These are phyloP conservation scores for Todus mexicanus DNA, from an alignment of 2,797 vertebrate species.

Conservation along the genomic window DNA sequence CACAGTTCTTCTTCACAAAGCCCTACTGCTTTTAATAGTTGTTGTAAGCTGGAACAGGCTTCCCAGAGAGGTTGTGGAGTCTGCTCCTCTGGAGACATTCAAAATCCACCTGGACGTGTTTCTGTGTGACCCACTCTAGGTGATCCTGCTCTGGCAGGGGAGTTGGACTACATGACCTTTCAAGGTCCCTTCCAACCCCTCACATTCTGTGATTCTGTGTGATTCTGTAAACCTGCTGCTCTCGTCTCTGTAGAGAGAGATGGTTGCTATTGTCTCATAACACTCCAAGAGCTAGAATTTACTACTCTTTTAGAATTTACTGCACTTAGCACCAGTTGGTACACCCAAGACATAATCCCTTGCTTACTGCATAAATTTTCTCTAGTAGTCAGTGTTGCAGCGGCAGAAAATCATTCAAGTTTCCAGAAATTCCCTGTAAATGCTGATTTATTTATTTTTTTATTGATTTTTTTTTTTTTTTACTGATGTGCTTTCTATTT, in stretches of 20 bases:
- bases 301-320: background rate
- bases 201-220: no score
- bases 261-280: background rate
- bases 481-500: background rate
- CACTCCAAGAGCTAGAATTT: background rate
- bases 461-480: no score
- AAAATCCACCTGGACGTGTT: no score
- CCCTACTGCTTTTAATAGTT: background rate
- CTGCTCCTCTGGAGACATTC: no score
- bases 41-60: no score
- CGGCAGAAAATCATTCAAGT: background rate
- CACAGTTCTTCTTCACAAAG: background rate
- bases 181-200: no score
- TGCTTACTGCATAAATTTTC: background rate
- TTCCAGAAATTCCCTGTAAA: background rate
- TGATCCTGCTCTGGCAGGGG: no score
- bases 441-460: no score
- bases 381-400: background rate
- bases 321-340: background rate
- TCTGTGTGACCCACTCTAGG: no score
- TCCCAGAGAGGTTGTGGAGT: no score
- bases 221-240: no score
- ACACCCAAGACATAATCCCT: background rate
- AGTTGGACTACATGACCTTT: no score
- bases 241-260: background rate